Conservation (phyloP, 2,113 vertebrate genomes). For the Carassius gibelio region DNA sequence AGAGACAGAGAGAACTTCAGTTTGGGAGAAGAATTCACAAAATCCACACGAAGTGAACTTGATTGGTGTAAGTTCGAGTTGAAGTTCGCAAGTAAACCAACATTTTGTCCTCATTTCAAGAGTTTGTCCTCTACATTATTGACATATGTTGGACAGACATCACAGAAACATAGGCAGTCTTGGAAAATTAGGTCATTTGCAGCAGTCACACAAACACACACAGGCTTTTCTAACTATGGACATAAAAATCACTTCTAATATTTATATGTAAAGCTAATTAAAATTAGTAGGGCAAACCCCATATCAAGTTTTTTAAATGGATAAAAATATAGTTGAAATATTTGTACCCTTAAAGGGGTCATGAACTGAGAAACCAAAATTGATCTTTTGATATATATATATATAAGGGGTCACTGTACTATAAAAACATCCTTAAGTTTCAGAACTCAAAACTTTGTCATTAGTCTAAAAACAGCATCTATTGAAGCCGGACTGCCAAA, state of each 20-base stretch:
- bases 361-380: too few relatives aligned
- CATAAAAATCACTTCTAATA: not conserved
- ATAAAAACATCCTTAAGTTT: too few relatives aligned
- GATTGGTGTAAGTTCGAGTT: not conserved
- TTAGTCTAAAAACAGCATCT: too few relatives aligned
- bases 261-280: not conserved
- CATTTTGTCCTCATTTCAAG: constrained; percentile 8
- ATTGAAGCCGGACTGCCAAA: too few relatives aligned
- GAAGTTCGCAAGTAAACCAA: not conserved
- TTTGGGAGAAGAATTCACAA: not conserved
- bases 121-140: constrained; percentile 40
- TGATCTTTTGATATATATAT: too few relatives aligned
- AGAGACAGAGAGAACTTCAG: constrained; percentile 48
- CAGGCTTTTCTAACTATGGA: not conserved
- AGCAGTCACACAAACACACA: constrained; percentile 3
- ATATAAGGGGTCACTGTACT: too few relatives aligned
- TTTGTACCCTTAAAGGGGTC: not conserved
- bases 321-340: not conserved
- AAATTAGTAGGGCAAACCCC: not conserved
- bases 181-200: constrained; percentile 28
- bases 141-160: constrained; percentile 28
- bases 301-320: not conserved
- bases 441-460: too few relatives aligned
- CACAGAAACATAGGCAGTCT: constrained; percentile 16
- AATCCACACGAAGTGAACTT: not conserved